Conservation (phyloP, 2,797 vertebrate genomes). For the Anas capensis region DNA sequence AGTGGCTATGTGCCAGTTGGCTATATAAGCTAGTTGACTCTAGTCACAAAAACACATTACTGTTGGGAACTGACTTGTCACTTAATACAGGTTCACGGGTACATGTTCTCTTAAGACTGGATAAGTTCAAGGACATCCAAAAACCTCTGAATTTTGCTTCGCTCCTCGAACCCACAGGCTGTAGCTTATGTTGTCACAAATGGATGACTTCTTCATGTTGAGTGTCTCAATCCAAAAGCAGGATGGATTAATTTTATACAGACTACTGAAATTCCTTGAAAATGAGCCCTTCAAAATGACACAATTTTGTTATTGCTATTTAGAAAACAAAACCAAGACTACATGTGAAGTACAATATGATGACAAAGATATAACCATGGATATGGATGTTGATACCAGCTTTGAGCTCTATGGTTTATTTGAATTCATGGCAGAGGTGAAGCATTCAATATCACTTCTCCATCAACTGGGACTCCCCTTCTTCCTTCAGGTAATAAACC, state of each 20-base stretch:
- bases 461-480: conserved; percentile 68
- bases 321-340: conserved; percentile 59
- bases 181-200: neutral
- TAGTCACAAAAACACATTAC: neutral
- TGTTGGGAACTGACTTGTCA: neutral
- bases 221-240: neutral
- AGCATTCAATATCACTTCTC: conserved; percentile 44
- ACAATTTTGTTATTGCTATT: neutral
- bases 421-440: conserved; percentile 48
- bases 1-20: neutral
- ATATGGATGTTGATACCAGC: neutral
- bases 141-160: neutral
- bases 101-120: neutral
- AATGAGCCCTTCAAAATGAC: neutral
- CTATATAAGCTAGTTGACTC: neutral
- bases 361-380: conserved; percentile 5
- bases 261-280: neutral
- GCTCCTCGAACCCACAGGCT: neutral
- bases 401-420: neutral
- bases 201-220: neutral
- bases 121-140: neutral
- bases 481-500: conserved; percentile 57
- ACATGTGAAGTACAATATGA: conserved; percentile 14
- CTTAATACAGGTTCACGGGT: neutral
- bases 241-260: neutral